Evolutionary conservation across 2,888 invertebrate species (phyloP), one percentile per base, ranked within the genome.

Genomic region (Acanthacorydalis orientalis): DNA sequence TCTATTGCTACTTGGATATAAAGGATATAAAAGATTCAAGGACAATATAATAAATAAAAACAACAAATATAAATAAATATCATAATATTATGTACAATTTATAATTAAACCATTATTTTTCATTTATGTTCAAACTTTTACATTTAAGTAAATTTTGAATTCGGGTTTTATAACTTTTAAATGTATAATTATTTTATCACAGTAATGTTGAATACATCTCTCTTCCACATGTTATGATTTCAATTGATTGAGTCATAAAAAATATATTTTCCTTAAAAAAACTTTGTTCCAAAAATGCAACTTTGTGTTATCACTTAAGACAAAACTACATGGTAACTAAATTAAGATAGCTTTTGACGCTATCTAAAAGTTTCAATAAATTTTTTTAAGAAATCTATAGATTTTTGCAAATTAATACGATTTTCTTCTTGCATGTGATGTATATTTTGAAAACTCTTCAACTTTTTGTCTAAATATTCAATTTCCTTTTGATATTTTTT

Each of bases 401-500:
- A 15, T 14, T 46, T 40, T 31, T 46, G 40, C 9, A 46, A 16
- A 32, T 34, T 41, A 8, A 11, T 14, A 14, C 31, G 39, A 33
- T 31, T 46, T 11, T 46, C 46, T 31, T 46, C 32, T 40, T 41
- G 46, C 23, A 46, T 32, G 23, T 40, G 34, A 40, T 46, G 46
- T 12, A 46, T 14, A 46, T 46, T 46, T 46, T 46, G 39, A 40
- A 46, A 23, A 32, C 40, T 34, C 31, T 46, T 39, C 14, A 46
- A 23, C 14, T 40, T 39, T n/a, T 57, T 53, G 49, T 65, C 64
- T 33, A 63, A 54, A 49, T 56, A 58, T 50, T 59, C 68, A 11
- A 73, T 68, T 16, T 67, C 61, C 14, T 67, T 64, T 11, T 73
- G 73, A 46, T 69, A 65, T 55, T 68, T 65, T 16, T 68, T 67